Base-by-base conservation (phyloP, 1,140 invertebrate species). In the Drosophila biarmipes region DNA sequence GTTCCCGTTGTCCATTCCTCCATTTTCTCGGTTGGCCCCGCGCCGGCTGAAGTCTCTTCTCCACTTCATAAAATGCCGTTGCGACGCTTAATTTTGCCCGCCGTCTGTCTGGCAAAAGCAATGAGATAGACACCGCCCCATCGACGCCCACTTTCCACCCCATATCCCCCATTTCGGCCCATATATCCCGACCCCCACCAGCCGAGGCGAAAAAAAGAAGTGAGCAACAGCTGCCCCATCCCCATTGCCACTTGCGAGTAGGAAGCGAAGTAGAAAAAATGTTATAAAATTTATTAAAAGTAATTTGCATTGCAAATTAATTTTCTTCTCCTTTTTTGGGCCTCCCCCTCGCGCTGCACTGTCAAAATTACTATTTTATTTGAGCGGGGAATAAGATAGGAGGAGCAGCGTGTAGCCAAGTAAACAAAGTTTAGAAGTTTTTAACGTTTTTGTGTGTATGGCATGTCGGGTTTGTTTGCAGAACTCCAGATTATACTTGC, bases 281-380 rank as follows among this genome's bases (percentile, higher is more conserved):
- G 71, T 54, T 48, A 62, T 40, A 74, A 67, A 73, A 66, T 78
- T 61, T 61, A 77, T 77, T 82, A 74, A 84, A 84, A 84, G 66
- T 84, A 82, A 82, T 82, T 82, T 82, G 79, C 79, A 82, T 79
- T 84, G 80, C 80, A 82, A 84, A 82, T 82, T 78, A 82, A 73
- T 82, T 82, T 79, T 82, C 77, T 66, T 84, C 58, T 69, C 63
- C 69, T 81, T 64, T 76, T 72, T 55, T 42, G 31, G 24, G 24
- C 29, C 21, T 31, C 11, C 19, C 19, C 64, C 29, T 15, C 7
- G 52, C 8, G n/a, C 12, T 24, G 51, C 53, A 27, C 49, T 56
- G 35, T 48, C 68, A 71, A 71, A 71, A 71, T 71, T 71, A 71
- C 67, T 71, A 55, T 78, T 73, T 73, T 49, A 54, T 55, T 76